phyloP scores from a whole-genome alignment of 2,888 invertebrate species.

The Gortyna flavago region DNA sequence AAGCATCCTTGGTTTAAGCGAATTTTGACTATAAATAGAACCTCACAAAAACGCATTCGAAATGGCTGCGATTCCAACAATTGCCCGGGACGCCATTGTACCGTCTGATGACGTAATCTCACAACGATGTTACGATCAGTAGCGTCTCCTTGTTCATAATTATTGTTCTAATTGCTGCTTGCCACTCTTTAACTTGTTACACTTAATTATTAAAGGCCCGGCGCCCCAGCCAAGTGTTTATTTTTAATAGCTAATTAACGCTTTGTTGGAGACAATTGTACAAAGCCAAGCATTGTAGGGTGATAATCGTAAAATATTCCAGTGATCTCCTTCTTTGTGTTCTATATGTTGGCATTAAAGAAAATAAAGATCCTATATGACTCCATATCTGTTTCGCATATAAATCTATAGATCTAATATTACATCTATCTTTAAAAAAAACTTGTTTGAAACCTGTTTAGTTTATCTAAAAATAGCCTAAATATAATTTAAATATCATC shows the following conservation, averaged over 20 bases:
- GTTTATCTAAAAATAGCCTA: conserved; percentile 3
- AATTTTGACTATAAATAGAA: conserved; percentile 39
- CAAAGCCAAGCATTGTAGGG: conserved; percentile 31
- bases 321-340: conserved; percentile 27
- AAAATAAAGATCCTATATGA: conserved; percentile 9
- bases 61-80: conserved; percentile 59
- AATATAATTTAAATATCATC: conserved; percentile 3
- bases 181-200: conserved; percentile 59
- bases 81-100: conserved; percentile 55
- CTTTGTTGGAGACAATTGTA: conserved; percentile 40
- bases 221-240: conserved; percentile 33
- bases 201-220: conserved; percentile 60
- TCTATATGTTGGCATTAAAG: neutral
- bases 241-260: conserved; percentile 33
- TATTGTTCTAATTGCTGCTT: conserved; percentile 60
- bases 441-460: conserved; percentile 7
- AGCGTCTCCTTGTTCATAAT: conserved; percentile 59
- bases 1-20: no score
- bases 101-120: conserved; percentile 51
- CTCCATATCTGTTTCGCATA: neutral
- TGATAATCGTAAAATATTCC: conserved; percentile 21
- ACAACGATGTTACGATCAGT: conserved; percentile 49
- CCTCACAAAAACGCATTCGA: conserved; percentile 25
- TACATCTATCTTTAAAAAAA: neutral
- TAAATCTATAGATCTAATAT: neutral